phyloP scores from a whole-genome alignment of 1,140 invertebrate genomes.

The Proctacanthus coquilletti region DNA sequence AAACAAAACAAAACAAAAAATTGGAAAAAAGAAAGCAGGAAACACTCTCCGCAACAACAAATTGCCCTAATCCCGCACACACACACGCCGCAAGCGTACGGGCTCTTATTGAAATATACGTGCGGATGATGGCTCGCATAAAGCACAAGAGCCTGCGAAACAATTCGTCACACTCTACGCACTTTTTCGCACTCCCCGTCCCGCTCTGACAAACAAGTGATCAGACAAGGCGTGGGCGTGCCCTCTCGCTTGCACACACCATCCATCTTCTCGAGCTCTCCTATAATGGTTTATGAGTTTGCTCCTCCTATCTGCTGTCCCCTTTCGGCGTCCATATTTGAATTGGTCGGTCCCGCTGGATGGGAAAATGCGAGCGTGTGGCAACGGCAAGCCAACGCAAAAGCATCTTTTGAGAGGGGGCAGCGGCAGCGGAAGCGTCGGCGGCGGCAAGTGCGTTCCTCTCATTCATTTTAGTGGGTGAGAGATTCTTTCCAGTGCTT shows the following conservation, averaged over 20 bases:
- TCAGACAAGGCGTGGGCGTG: no score
- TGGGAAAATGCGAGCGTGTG: no score
- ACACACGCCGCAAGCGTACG: neutral
- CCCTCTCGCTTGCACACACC: conserved; percentile 2
- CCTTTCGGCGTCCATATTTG: neutral
- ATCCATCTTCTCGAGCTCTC: conserved; percentile 4
- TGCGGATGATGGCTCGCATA: conserved; percentile 1
- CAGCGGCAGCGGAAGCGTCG: neutral
- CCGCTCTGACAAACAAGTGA: no score
- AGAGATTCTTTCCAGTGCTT: no score
- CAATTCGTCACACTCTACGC: conserved; percentile 5
- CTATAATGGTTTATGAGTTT: conserved; percentile 8
- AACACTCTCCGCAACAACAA: neutral
- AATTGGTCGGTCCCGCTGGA: neutral
- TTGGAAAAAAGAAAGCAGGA: neutral
- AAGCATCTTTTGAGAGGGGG: neutral
- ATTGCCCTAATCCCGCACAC: no score
- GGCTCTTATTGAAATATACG: neutral
- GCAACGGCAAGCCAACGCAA: neutral
- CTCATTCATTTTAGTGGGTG: no score
- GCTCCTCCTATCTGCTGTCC: conserved; percentile 7
- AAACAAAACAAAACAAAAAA: neutral
- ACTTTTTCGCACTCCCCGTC: no score
- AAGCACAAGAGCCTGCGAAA: conserved; percentile 3
- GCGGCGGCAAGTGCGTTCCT: neutral